Conservation (phyloP, 92 coral and sea anemone genomes). For the Zoanthus sociatus region DNA sequence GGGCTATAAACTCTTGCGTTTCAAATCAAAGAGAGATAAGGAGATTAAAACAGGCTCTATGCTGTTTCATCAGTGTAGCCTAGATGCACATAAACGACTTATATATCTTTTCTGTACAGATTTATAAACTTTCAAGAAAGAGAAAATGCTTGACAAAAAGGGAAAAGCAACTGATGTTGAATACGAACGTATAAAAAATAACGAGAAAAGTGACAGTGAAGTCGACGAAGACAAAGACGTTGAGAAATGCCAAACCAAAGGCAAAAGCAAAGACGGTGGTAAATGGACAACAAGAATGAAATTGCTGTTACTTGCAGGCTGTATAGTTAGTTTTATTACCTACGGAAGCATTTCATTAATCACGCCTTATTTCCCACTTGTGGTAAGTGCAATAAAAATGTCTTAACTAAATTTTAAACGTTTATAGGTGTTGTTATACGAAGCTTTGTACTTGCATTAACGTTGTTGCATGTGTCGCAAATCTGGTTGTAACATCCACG, state of each 20-base stretch:
- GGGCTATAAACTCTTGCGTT: too few species aligned
- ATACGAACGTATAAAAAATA: not conserved
- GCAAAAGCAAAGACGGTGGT: not conserved
- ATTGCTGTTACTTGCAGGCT: not conserved
- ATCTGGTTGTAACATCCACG: too few species aligned
- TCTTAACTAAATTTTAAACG: too few species aligned
- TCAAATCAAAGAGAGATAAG: too few species aligned
- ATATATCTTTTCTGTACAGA: too few species aligned
- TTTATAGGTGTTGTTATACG: too few species aligned
- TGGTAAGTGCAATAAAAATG: not conserved
- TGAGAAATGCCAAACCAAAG: not conserved
- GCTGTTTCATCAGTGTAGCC: too few species aligned
- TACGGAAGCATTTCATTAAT: not conserved
- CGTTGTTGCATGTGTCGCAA: too few species aligned
- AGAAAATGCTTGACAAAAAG: not conserved
- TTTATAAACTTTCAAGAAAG: not conserved
- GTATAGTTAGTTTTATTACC: not conserved
- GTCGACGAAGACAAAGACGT: not conserved
- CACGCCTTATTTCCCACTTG: not conserved
- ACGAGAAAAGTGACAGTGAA: not conserved
- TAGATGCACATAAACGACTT: too few species aligned
- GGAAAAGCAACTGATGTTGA: not conserved
- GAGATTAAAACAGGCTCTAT: too few species aligned
- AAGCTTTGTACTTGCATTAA: too few species aligned
- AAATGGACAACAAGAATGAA: slow-evolving; percentile 13